Conservation (phyloP, 1,140 invertebrate genomes). For the Eciton burchellii region DNA sequence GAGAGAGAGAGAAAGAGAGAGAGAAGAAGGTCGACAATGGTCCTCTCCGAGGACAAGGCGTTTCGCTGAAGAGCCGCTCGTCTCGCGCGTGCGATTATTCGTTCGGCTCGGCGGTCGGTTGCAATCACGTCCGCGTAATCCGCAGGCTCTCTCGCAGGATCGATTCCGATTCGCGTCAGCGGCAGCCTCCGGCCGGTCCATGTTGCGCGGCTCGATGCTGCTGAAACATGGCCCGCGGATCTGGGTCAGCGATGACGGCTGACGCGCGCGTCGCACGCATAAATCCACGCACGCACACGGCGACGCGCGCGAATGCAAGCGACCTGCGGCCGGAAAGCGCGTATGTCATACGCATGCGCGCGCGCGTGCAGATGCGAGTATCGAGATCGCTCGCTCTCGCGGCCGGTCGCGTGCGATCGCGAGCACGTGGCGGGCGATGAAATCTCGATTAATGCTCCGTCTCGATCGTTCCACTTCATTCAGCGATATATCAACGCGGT, state of each 20-base stretch:
- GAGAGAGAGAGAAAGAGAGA: too few relatives aligned
- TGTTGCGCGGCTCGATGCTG: conserved; percentile 31
- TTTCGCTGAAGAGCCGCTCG: too few relatives aligned
- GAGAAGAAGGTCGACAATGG: too few relatives aligned
- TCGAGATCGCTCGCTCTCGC: conserved; percentile 1
- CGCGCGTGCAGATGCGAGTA: neutral
- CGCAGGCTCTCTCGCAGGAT: conserved; percentile 10
- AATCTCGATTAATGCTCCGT: conserved; percentile 44
- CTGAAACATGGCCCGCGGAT: conserved; percentile 25
- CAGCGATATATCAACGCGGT: conserved; percentile 1
- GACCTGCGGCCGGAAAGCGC: conserved; percentile 6
- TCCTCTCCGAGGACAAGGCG: too few relatives aligned
- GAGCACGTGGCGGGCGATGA: conserved; percentile 19
- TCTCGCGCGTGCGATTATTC: too few relatives aligned
- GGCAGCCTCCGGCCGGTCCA: conserved; percentile 28
- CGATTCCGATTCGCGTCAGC: conserved; percentile 36
- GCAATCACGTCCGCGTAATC: conserved; percentile 43
- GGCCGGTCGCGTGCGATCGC: neutral
- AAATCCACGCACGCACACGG: conserved; percentile 45
- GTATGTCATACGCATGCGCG: neutral
- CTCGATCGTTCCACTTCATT: conserved; percentile 10
- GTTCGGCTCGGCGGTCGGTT: too few relatives aligned
- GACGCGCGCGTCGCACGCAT: conserved; percentile 22
- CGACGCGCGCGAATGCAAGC: too few relatives aligned
- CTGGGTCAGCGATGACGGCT: conserved; percentile 34